Evolutionary conservation across 2,888 invertebrate species (phyloP), one percentile per base, ranked within the genome.

Genomic region (Cremastinae sp.): DNA sequence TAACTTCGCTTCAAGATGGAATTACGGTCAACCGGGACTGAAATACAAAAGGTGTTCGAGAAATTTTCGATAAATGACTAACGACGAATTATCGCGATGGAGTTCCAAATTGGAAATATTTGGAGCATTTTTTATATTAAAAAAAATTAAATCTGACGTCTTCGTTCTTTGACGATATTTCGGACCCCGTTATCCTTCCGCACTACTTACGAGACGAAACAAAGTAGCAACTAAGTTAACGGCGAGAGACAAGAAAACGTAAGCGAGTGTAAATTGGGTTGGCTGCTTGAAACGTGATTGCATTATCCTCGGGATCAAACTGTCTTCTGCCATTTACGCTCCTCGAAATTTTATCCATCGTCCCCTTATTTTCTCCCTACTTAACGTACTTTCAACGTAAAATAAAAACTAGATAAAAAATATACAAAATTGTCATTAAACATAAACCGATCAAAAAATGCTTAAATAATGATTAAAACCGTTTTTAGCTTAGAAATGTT

Each of bases 11-110:
- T 41, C 49, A 56, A 64, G 20, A 70, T 45, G 49, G 70, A 58
- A 56, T 68, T 49, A 28, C 22, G 58, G 36, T 9, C 53, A 18
- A 66, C 51, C 62, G 68, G 65, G 59, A 51, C 64, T 59, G 51
- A 59, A n/a, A 59, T 16, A 43, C 22, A 66, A 77, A 78, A 81
- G 68, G 80, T 79, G 81, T 82, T 83, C 83, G 78, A 77, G 78
- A 72, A 74, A 78, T 77, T 80, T 82, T 82, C 81, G 75, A 80
- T 82, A 79, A 75, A 66, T 80, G 82, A 79, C 83, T 84, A 78
- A 75, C 81, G 81, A 83, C 84, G 81, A 81, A 82, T n/a, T n/a
- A n/a, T n/a, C n/a, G n/a, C n/a, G n/a, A n/a, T n/a, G n/a, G n/a
- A n/a, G n/a, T n/a, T n/a, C n/a, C n/a, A n/a, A n/a, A n/a, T n/a